Evolutionary conservation across 2,113 vertebrate species (phyloP).

Genomic region (Nematolebias whitei): DNA sequence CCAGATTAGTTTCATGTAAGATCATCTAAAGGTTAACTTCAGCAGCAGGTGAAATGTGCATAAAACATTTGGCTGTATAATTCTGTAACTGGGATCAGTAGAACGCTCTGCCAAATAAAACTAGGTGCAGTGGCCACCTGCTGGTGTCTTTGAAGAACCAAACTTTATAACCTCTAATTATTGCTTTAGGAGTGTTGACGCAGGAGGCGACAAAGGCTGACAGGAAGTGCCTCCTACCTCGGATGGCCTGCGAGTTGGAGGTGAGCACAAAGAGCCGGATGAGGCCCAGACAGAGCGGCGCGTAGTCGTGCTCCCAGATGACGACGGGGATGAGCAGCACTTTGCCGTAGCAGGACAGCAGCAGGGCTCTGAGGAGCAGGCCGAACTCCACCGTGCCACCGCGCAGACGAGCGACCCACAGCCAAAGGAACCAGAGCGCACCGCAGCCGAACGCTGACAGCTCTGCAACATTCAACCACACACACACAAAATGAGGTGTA

Average conservation of each 20-base stretch:
- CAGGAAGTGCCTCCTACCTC: slow-evolving; percentile 77
- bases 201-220: too few relatives aligned
- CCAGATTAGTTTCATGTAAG: too few relatives aligned
- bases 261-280: slow-evolving; percentile 94
- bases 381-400: slow-evolving; percentile 67
- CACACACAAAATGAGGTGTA: background rate
- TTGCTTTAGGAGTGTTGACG: too few relatives aligned
- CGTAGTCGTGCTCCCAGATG: slow-evolving; percentile 98
- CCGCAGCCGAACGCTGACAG: slow-evolving; percentile 86
- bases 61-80: too few relatives aligned
- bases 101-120: background rate
- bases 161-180: too few relatives aligned
- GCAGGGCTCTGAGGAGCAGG: slow-evolving; percentile 87
- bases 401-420: slow-evolving; percentile 54
- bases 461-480: slow-evolving; percentile 73
- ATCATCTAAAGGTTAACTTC: too few relatives aligned
- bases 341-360: slow-evolving; percentile 96
- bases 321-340: slow-evolving; percentile 93
- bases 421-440: slow-evolving; percentile 84
- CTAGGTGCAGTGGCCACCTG: slow-evolving; percentile 20
- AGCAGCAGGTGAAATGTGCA: too few relatives aligned
- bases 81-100: background rate
- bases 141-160: slow-evolving; percentile 9
- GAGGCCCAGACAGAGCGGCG: slow-evolving; percentile 88
- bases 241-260: slow-evolving; percentile 92